Evolutionary conservation across 2,113 vertebrate species (phyloP).

Genomic region (Cygnus atratus): DNA sequence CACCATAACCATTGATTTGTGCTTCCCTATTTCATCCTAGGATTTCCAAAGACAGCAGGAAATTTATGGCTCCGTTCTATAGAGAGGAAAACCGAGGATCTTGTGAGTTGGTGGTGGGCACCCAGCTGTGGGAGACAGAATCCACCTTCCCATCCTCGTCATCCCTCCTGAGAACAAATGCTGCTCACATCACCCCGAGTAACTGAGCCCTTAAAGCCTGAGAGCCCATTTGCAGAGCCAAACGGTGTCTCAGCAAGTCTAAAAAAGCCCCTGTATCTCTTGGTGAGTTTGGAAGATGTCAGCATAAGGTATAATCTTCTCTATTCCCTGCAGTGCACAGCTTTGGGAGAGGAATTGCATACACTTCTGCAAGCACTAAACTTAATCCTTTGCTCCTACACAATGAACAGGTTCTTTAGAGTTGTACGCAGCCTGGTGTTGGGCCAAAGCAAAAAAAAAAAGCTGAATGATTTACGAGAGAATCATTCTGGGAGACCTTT

Average conservation of each 20-base stretch:
- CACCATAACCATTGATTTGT: not conserved
- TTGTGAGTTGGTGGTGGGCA: not conserved
- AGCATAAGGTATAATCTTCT: not conserved
- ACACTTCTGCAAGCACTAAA: not conserved
- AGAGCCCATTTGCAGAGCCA: not conserved
- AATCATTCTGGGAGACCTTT: not conserved
- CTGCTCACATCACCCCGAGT: not conserved
- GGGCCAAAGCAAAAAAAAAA: not conserved
- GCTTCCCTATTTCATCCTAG: not conserved
- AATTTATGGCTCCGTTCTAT: not conserved
- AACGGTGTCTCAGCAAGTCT: not conserved
- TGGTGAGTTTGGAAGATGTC: not conserved
- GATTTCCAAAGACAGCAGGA: not conserved
- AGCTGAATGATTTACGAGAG: no score
- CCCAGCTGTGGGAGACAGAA: not conserved
- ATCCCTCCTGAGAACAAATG: not conserved
- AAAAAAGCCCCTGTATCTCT: not conserved
- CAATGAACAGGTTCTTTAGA: not conserved
- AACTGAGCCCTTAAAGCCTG: accelerated
- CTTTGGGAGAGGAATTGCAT: not conserved
- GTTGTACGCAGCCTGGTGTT: not conserved
- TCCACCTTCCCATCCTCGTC: not conserved
- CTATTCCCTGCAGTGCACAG: not conserved
- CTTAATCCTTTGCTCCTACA: not conserved
- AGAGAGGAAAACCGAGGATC: not conserved